phyloP scores from a whole-genome alignment of 2,888 invertebrate species.

The Plusia festucae region DNA sequence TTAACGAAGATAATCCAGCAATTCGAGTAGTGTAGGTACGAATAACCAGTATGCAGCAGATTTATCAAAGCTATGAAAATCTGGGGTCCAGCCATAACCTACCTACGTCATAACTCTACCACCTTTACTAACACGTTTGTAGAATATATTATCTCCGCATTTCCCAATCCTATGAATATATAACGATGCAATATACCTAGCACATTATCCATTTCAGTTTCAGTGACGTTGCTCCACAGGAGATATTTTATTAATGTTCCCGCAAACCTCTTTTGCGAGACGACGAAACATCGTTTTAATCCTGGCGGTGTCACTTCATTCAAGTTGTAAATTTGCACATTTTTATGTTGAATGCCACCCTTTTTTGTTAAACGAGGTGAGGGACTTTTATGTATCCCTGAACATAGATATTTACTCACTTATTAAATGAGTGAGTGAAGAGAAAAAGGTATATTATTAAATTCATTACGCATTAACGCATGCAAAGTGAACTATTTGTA shows the following conservation, averaged over 20 bases:
- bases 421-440: background rate
- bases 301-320: conserved; percentile 12
- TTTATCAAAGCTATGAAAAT: background rate
- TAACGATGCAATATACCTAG: conserved; percentile 29
- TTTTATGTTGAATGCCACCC: background rate
- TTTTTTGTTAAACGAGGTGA: background rate
- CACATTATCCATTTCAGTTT: conserved; percentile 28
- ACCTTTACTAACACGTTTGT: conserved; percentile 9
- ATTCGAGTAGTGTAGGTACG: too few species aligned
- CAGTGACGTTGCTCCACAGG: conserved; percentile 28
- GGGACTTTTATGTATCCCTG: background rate
- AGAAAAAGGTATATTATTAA: too few species aligned
- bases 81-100: background rate
- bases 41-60: background rate
- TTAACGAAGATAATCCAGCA: too few species aligned
- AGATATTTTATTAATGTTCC: conserved; percentile 38
- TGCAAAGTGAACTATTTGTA: too few species aligned
- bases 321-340: background rate
- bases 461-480: too few species aligned
- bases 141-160: conserved; percentile 23
- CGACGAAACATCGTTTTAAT: conserved; percentile 9
- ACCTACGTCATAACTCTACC: background rate
- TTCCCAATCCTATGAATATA: conserved; percentile 37
- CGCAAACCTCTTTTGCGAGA: conserved; percentile 27
- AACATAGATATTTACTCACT: background rate